Conservation (phyloP, 2,113 vertebrate species). For the Perognathus longimembris region DNA sequence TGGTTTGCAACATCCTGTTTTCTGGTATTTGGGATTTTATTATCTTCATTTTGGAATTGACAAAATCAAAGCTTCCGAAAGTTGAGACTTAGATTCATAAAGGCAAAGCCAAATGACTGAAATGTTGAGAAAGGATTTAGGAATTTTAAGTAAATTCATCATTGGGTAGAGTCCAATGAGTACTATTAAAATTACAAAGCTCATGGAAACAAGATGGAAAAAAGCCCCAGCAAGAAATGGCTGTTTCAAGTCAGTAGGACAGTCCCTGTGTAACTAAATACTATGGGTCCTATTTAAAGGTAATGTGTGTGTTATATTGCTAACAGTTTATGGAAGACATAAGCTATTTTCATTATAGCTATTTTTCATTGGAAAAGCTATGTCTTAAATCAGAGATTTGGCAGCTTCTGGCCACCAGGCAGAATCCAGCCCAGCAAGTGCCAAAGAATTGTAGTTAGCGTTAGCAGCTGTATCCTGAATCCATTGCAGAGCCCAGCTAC, state of each 20-base stretch:
- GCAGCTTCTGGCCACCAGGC: conserved; percentile 66
- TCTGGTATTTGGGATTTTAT: background rate
- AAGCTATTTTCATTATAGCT: conserved; percentile 79
- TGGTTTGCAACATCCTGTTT: background rate
- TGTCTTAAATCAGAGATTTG: conserved; percentile 79
- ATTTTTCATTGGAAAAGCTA: conserved; percentile 77
- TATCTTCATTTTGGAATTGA: conserved; percentile 31
- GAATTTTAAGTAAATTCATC: conserved; percentile 42
- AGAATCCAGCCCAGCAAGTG: conserved; percentile 66
- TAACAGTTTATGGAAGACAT: conserved; percentile 76
- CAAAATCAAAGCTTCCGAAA: conserved; percentile 37
- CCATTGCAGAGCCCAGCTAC: conserved; percentile 53
- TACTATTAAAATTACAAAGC: conserved; percentile 50
- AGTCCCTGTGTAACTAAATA: conserved; percentile 90
- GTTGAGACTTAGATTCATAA: conserved; percentile 43
- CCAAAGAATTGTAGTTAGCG: conserved; percentile 70
- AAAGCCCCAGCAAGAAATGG: background rate
- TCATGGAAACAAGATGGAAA: conserved; percentile 31
- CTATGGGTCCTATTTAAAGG: conserved; percentile 93
- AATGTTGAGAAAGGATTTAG: conserved; percentile 37
- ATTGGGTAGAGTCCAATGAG: conserved; percentile 1
- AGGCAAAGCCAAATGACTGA: conserved; percentile 46
- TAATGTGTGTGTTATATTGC: conserved; percentile 80
- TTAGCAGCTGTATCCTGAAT: conserved; percentile 76
- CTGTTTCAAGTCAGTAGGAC: conserved; percentile 50